Evolutionary conservation across 2,113 vertebrate species (phyloP), one percentile per base, ranked within the genome.

Genomic region (Hemichromis elongatus): DNA sequence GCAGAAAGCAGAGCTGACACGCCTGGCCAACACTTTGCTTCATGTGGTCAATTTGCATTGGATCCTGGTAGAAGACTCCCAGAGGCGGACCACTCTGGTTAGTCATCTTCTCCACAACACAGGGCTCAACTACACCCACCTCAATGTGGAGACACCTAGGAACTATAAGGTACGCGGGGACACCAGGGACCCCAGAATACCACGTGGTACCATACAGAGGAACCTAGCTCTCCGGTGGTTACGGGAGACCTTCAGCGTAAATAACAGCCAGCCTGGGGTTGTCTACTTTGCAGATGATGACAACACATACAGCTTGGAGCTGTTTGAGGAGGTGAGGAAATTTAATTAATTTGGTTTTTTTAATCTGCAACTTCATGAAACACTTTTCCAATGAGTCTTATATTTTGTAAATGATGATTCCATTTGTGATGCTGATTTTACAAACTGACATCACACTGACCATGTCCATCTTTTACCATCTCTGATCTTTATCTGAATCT

Each of bases 261-360:
- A 94, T 0, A 91, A 84, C 13, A 95, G 95, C 3, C 96, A 96
- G 87, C 87, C 92, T 5, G 98, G 97, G 0, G 96, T 99, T 0
- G 97, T 99, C 47, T 99, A 99, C 89, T 99, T 99, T 93, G 98
- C 98, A 0, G 98, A 99, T 3, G 98, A 99, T 89, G 98, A 99
- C 94, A 99, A 99, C 93, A 98, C 98, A 2, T 99, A 99, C 92
- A 99, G 98, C 93, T 93, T 98, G 94, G 96, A 99, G 86, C 96
- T 99, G 86, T 99, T 99, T 93, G 98, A 99, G 84, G 98, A 99
- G 97, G 98, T 99, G 92, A 91, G 81, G 16, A 19, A 26, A 47
- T 37, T 5, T 11, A 53, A 35, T 5, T 11, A 53, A 35, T 28
- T 28, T 47, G 68, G 9, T 6, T 73, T 42, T 28, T 4, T 73